Evolutionary conservation across 2,797 vertebrate genomes (phyloP), one percentile per base, ranked within the genome.

Genomic region (Thunnus albacares): DNA sequence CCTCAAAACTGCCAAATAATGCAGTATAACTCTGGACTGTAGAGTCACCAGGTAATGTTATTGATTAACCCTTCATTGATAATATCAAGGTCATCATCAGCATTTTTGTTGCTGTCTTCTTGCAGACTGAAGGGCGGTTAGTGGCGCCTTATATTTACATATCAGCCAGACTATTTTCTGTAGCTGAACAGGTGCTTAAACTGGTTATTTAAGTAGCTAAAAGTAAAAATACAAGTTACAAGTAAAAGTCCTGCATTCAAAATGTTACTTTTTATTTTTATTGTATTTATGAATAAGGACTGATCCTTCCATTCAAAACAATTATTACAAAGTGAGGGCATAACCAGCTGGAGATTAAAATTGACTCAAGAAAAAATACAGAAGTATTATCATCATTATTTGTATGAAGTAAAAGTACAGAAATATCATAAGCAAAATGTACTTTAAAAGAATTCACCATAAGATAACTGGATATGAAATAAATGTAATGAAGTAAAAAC

Each of bases 71-170:
- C 0, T 18, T 24, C 1, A 28, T 20, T 6, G 3, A 38, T n/a
- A 24, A 14, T 6, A 14, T 12, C 69, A 83, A 87, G 80, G 85
- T 85, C 83, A 70, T 79, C 28, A 47, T 24, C 4, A 41, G 33
- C 20, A 9, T 59, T 1, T n/a, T 20, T 49, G 10, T 2, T 8
- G 10, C 12, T 12, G 51, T 10, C 30, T 33, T 33, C 5, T 4
- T n/a, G 52, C 7, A 6, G 15, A 5, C 38, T 35, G 18, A 38
- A 38, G 35, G 30, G 30, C 30, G 6, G 30, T 33, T 33, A 38
- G 38, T 2, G 11, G 5, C 30, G 6, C 30, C 30, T 33, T 5
- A 33, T 33, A 6, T 33, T 33, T 33, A 6, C 30, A 33, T 33
- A 5, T 38, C 9, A 38, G 2, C 38, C 38, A 12, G 2, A 38